phyloP scores from a whole-genome alignment of 2,113 vertebrate genomes.

The Trematocara unimaculatum region DNA sequence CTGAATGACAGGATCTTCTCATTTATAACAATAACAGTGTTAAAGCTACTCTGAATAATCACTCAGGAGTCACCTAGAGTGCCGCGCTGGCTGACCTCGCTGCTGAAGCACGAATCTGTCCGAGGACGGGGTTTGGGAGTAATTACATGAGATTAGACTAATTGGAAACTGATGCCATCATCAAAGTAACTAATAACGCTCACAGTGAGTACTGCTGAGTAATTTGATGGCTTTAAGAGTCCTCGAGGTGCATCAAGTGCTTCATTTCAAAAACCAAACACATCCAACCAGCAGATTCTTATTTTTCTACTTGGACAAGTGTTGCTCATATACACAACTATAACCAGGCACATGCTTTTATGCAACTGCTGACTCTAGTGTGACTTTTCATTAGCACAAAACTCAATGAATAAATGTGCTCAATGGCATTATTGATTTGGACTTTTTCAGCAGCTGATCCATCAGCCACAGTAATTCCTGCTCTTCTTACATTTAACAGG shows the following conservation, averaged over 20 bases:
- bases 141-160: neutral
- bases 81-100: neutral
- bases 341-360: neutral
- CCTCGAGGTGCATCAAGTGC: neutral
- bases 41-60: neutral
- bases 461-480: neutral
- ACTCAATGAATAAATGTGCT: neutral
- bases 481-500: neutral
- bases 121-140: neutral
- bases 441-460: neutral
- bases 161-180: neutral
- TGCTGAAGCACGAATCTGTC: neutral
- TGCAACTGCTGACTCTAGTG: neutral
- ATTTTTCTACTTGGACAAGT: neutral
- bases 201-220: neutral
- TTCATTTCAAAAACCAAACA: neutral
- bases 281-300: neutral
- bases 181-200: neutral
- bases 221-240: neutral
- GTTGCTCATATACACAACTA: neutral
- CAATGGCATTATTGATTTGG: neutral
- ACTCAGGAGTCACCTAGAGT: neutral
- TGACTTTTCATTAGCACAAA: neutral
- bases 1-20: neutral
- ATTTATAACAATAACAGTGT: neutral